These are phyloP conservation scores for Pyrrhura leucotis DNA, from an alignment of 2,797 vertebrate species.

Conservation along the genomic window DNA sequence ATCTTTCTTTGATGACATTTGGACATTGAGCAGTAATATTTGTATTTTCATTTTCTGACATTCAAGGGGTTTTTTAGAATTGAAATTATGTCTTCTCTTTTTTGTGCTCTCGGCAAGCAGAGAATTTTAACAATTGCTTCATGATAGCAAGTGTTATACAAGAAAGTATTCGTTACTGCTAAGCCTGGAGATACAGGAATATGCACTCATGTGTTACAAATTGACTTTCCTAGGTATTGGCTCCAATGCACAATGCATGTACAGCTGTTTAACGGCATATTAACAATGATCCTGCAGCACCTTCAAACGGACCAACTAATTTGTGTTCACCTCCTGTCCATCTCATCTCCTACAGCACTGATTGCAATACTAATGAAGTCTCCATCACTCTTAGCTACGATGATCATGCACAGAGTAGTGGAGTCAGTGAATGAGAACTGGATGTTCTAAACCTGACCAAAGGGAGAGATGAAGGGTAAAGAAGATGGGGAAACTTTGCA, in stretches of 20 bases:
- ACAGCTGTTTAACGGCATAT: background rate
- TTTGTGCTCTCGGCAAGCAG: background rate
- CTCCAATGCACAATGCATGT: background rate
- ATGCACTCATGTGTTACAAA: background rate
- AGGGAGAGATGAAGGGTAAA: background rate
- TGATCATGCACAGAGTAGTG: background rate
- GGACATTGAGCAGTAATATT: constrained; percentile 2
- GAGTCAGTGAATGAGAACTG: background rate
- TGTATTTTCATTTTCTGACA: constrained; percentile 39
- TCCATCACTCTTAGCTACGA: background rate
- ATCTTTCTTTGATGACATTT: constrained; percentile 6
- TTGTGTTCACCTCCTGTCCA: background rate
- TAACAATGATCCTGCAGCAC: constrained; percentile 16
- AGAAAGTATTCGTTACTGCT: background rate
- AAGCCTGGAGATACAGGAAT: background rate
- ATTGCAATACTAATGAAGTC: background rate
- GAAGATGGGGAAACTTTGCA: background rate
- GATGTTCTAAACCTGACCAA: background rate
- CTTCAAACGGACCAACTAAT: background rate
- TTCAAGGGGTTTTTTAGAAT: background rate
- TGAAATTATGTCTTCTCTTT: constrained; percentile 26
- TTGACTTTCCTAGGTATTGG: background rate
- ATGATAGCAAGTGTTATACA: background rate
- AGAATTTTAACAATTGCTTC: background rate
- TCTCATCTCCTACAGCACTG: constrained; percentile 2